Evolutionary conservation across 1,140 invertebrate genomes (phyloP).

Genomic region (Limonius californicus): DNA sequence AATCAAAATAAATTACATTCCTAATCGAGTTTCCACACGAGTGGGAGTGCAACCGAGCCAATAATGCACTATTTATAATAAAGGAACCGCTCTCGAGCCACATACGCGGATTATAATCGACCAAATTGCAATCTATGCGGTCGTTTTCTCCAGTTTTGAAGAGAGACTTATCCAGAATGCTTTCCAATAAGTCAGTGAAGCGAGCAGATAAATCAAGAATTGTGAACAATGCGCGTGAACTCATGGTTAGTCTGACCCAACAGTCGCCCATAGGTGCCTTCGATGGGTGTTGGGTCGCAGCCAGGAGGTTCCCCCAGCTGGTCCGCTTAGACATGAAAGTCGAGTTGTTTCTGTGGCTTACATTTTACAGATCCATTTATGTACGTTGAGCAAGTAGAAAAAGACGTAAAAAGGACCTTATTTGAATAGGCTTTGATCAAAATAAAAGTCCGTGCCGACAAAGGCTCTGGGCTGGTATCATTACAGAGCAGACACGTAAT

Average conservation of each 20-base stretch:
- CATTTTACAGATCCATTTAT: not conserved
- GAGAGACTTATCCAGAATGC: too few species aligned
- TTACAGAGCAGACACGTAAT: not conserved
- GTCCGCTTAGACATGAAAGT: conserved; percentile 1
- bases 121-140: too few species aligned
- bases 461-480: not conserved
- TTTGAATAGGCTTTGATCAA: conserved; percentile 1
- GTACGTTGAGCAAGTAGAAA: not conserved
- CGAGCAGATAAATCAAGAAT: not conserved
- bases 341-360: not conserved
- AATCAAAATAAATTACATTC: conserved; percentile 15
- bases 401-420: not conserved
- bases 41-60: conserved; percentile 1
- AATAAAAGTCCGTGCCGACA: not conserved
- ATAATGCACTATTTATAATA: conserved; percentile 1
- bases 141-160: too few species aligned
- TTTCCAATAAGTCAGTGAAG: too few species aligned
- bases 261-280: not conserved
- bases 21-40: conserved; percentile 11
- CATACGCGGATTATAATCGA: too few species aligned
- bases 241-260: not conserved
- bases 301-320: too few species aligned
- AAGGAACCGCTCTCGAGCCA: not conserved
- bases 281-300: not conserved
- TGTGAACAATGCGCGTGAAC: not conserved